Evolutionary conservation across 2,797 vertebrate genomes (phyloP).

Genomic region (Glossophaga mutica): DNA sequence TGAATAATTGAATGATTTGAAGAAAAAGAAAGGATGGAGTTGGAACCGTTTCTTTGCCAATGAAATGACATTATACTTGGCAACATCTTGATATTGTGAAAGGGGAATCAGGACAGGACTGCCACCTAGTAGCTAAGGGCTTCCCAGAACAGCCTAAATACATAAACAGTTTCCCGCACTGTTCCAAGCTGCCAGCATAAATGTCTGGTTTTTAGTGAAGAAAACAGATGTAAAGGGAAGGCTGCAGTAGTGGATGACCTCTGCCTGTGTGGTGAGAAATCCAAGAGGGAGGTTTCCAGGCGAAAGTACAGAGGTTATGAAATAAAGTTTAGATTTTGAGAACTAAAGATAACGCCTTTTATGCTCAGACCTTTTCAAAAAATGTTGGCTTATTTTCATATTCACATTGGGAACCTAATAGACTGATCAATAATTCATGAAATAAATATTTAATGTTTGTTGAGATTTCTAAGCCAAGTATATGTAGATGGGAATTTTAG

Average conservation of each 20-base stretch:
- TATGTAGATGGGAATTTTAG: background rate
- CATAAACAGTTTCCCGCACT: background rate
- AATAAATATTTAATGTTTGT: constrained; percentile 18
- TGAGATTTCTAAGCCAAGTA: background rate
- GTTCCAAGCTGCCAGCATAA: constrained; percentile 42
- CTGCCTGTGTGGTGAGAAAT: background rate
- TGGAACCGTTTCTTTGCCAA: constrained; percentile 21
- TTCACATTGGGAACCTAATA: background rate
- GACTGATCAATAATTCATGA: background rate
- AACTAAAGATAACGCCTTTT: background rate
- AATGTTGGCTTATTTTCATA: background rate
- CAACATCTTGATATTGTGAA: constrained; percentile 43
- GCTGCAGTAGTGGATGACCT: background rate
- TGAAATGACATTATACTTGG: constrained; percentile 51
- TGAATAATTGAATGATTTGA: background rate
- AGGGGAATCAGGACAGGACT: background rate
- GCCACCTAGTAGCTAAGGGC: background rate
- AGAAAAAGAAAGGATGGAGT: background rate
- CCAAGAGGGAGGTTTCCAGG: background rate
- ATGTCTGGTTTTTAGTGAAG: constrained; percentile 8
- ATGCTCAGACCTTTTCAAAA: background rate
- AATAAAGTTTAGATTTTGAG: constrained; percentile 3
- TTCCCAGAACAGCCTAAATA: background rate
- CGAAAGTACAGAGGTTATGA: background rate
- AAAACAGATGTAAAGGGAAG: constrained; percentile 42